Percentiles rank a stretch among this genome's conserved stretches.
phyloP scores from a whole-genome alignment of 2,797 vertebrate genomes.

The Hydrolagus colliei region DNA sequence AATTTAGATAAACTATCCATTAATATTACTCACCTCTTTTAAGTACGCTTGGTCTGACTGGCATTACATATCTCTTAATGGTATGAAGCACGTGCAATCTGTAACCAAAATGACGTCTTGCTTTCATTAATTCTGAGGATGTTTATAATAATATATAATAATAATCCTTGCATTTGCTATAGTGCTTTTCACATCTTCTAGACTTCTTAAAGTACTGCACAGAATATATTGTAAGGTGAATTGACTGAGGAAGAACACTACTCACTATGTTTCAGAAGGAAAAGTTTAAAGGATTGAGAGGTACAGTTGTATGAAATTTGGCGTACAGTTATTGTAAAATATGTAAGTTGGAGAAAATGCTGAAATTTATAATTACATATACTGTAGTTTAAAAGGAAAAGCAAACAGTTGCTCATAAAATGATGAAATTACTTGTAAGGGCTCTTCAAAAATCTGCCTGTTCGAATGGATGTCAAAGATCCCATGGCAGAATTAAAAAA shows the following conservation, averaged over 20 bases:
- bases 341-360: neutral
- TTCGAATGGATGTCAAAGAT: too few relatives aligned
- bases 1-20: neutral
- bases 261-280: too few relatives aligned
- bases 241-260: too few relatives aligned
- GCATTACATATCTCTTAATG: neutral
- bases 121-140: too few relatives aligned
- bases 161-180: too few relatives aligned
- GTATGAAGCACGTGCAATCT: neutral
- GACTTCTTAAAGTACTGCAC: too few relatives aligned
- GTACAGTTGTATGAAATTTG: neutral
- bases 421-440: neutral
- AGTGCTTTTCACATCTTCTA: too few relatives aligned
- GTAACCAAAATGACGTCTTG: too few relatives aligned
- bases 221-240: too few relatives aligned
- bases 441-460: neutral
- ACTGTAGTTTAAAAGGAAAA: neutral
- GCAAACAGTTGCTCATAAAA: neutral
- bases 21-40: neutral
- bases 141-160: too few relatives aligned
- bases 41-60: neutral
- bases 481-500: too few relatives aligned
- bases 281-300: too few relatives aligned
- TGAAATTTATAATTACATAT: neutral
- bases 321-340: neutral